Percentiles rank a stretch among this genome's conserved stretches.
Evolutionary conservation across 2,888 invertebrate species (phyloP).

Genomic region (Allygus modestus): DNA sequence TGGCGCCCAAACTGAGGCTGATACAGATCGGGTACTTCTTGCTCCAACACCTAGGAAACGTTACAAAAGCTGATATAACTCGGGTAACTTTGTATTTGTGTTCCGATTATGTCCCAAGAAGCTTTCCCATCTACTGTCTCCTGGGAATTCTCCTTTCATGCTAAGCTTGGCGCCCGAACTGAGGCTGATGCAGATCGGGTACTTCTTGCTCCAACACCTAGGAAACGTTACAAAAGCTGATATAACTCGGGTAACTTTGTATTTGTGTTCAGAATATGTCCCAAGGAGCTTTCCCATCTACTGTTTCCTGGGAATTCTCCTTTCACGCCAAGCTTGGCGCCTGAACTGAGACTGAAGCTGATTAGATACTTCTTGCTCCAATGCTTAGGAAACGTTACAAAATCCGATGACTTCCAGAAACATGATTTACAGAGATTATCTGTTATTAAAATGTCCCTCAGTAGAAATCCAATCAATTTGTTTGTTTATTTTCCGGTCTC

Average conservation of each 20-base stretch:
- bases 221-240: too few species aligned
- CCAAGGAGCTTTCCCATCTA: constrained; percentile 61
- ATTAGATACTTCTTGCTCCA: constrained; percentile 98
- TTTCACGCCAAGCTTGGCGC: constrained; percentile 66
- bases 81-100: too few species aligned
- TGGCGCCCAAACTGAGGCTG: constrained; percentile 65
- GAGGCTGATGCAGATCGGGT: constrained; percentile 84
- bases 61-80: too few species aligned
- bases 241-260: too few species aligned
- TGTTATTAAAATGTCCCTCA: too few species aligned
- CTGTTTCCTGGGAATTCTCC: constrained; percentile 61
- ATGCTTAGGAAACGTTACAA: constrained; percentile 77
- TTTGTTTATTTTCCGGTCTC: too few species aligned
- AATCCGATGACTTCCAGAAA: too few species aligned
- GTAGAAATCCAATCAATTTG: too few species aligned
- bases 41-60: constrained; percentile 84
- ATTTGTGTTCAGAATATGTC: constrained; percentile 45
- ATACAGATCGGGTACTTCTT: constrained; percentile 94
- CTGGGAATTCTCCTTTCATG: constrained; percentile 50
- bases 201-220: constrained; percentile 94
- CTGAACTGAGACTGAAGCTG: constrained; percentile 74
- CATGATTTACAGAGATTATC: too few species aligned
- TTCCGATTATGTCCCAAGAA: too few species aligned
- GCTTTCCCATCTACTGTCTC: constrained; percentile 64
- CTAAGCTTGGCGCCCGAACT: constrained; percentile 66